Evolutionary conservation across 2,888 invertebrate genomes (phyloP).

Genomic region (Tribolium freemani): DNA sequence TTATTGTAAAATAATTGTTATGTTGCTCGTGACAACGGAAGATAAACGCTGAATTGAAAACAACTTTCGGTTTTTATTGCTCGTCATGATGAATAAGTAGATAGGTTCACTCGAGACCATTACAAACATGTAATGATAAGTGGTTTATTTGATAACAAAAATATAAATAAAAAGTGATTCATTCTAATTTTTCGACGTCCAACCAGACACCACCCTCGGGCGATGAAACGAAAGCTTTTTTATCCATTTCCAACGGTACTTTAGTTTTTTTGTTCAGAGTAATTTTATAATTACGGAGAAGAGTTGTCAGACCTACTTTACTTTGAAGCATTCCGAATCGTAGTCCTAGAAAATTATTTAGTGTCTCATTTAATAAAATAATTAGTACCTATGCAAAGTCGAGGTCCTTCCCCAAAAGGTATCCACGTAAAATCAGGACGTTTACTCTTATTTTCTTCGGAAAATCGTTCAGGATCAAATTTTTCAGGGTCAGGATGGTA

Average conservation of each 20-base stretch:
- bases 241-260: conserved; percentile 50
- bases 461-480: conserved; percentile 25
- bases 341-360: neutral
- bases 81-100: neutral
- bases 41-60: neutral
- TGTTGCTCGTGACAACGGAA: neutral
- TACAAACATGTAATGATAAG: neutral
- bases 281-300: conserved; percentile 54
- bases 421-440: conserved; percentile 43
- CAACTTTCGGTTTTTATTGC: neutral
- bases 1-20: neutral
- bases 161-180: neutral
- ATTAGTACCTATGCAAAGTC: conserved; percentile 23
- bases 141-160: neutral
- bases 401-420: conserved; percentile 28
- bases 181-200: conserved; percentile 59
- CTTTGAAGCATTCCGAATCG: conserved; percentile 25
- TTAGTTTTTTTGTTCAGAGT: conserved; percentile 53
- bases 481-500: conserved; percentile 50
- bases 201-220: conserved; percentile 53
- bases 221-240: conserved; percentile 41
- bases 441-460: conserved; percentile 17
- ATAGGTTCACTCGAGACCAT: neutral
- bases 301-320: conserved; percentile 54
- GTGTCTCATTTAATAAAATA: too few species aligned